Evolutionary conservation across 2,888 invertebrate species (phyloP), one percentile per base, ranked within the genome.

Genomic region (Seira musarum): DNA sequence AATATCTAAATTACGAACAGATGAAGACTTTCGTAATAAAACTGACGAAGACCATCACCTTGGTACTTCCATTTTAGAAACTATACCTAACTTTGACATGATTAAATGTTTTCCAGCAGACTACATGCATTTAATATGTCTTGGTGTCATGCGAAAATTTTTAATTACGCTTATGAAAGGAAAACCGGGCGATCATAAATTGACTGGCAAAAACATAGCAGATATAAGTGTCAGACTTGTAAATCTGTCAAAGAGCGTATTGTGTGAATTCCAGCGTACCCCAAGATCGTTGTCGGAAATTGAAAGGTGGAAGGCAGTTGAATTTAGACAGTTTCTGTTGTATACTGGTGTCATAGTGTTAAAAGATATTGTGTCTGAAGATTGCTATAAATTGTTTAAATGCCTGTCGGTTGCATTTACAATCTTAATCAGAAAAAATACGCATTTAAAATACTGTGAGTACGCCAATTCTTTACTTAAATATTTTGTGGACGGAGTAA

Each of bases 301-400:
- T 1, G 77, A 77, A 10, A 19, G 77, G 1, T 77, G 70, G 70
- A 77, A 77, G 57, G 77, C 77, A 17, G 53, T 53, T 2, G 77
- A 77, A 71, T 53, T 64, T 24, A 25, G 70, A 1, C 66, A 77
- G 25, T 35, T 77, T 35, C 19, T 77, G 22, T 17, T 77, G n/a
- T 74, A 74, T 57, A 60, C 67, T 1, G 67, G 74, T 8, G 57
- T 60, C 22, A n/a, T 74, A 1, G 66, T 74, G 0, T n/a, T 74
- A 1, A 67, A 67, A 60, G 66, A 8, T 60, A 6, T n/a, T n/a
- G 22, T 1, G 1, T 35, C 10, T 8, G 15, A 21, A 3, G 2
- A 17, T 22, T 0, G 6, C 2, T 67, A 57, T 30, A 21, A 74
- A 1, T 57, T 49, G 8, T 74, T 74, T 60, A 40, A 25, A 10